Conservation (phyloP, 2,797 vertebrate genomes). For the Halcyon leucocephala region DNA sequence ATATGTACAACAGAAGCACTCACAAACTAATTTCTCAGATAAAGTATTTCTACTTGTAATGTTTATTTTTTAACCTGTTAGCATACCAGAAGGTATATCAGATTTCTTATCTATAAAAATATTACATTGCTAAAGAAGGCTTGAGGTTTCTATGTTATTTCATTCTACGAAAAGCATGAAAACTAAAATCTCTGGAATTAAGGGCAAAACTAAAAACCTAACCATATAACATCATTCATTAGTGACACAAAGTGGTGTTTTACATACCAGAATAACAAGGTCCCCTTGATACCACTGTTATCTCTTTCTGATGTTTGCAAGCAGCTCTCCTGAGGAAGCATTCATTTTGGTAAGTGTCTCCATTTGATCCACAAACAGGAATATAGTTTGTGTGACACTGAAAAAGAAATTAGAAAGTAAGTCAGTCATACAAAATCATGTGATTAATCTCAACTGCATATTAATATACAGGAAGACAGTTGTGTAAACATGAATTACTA, state of each 20-base stretch:
- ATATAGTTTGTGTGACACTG: conserved; percentile 95
- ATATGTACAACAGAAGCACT: background rate
- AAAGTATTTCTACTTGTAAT: background rate
- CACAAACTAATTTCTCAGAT: background rate
- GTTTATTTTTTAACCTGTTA: conserved; percentile 5
- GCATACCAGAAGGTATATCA: background rate
- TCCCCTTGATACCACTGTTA: conserved; percentile 88
- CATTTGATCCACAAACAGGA: conserved; percentile 95
- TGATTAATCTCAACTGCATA: conserved; percentile 28
- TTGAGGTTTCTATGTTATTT: background rate
- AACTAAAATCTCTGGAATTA: background rate
- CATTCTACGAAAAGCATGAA: background rate
- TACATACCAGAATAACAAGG: conserved; percentile 90
- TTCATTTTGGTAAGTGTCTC: conserved; percentile 97
- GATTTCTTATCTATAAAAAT: background rate
- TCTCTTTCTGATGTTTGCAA: conserved; percentile 93
- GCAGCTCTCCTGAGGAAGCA: conserved; percentile 93
- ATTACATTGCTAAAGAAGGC: background rate
- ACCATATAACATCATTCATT: background rate
- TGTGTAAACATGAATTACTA: background rate
- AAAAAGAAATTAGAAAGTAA: conserved; percentile 56
- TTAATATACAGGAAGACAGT: background rate
- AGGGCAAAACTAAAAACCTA: background rate
- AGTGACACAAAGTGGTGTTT: background rate
- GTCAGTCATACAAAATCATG: background rate